phyloP scores from a whole-genome alignment of 2,797 vertebrate genomes.

The Loriculus beryllinus region DNA sequence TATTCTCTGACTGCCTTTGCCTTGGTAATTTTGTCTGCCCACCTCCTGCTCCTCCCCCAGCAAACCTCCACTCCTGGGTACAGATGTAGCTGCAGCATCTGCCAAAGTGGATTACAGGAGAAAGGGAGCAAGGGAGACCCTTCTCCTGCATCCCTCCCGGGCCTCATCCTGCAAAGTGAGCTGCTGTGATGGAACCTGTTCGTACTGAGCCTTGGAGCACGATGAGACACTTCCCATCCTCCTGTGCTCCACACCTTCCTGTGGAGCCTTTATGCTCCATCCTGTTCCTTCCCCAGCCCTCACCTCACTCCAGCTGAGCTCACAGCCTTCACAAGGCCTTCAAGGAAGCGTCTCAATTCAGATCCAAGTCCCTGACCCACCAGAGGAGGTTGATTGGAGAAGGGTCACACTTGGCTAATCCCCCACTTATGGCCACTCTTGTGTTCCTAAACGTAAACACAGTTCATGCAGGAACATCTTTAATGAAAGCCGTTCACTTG shows the following conservation, averaged over 20 bases:
- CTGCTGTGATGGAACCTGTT: neutral
- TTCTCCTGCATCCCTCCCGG: neutral
- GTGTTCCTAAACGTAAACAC: accelerated
- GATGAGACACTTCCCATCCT: accelerated
- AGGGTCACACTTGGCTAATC: neutral
- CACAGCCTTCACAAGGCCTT: neutral
- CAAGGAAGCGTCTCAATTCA: neutral
- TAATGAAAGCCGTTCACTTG: neutral
- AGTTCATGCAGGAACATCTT: neutral
- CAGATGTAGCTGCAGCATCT: conserved; percentile 53
- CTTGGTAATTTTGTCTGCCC: conserved; percentile 33
- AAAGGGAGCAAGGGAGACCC: neutral
- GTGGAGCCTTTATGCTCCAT: neutral
- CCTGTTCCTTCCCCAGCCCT: neutral
- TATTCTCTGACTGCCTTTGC: conserved; percentile 15
- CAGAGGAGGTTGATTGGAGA: neutral
- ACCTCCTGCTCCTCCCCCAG: conserved; percentile 65
- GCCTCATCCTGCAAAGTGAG: neutral
- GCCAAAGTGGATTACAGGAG: neutral
- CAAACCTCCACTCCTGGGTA: conserved; percentile 46
- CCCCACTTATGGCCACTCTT: accelerated
- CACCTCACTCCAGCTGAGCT: accelerated
- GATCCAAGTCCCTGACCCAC: neutral
- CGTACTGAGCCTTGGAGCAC: accelerated
- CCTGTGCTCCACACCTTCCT: accelerated